Evolutionary conservation across 2,113 vertebrate species (phyloP), one percentile per base, ranked within the genome.

Genomic region (Lampris megalopsis): DNA sequence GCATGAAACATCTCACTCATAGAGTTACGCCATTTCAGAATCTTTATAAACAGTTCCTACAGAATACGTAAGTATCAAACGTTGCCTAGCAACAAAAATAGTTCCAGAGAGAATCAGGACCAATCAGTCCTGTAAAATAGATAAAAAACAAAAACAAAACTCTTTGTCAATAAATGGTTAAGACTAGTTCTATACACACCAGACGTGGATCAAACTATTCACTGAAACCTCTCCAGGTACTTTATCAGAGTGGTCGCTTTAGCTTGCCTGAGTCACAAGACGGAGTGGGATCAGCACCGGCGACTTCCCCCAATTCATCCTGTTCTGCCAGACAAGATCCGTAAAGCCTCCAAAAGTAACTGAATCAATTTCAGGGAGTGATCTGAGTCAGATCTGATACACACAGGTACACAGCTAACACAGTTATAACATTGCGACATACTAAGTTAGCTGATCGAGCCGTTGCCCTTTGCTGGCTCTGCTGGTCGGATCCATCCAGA

Each of bases 371-470:
- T 77, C 68, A 58, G 77, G 11, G 1, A 60, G 62, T 52, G 76
- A 73, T 83, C 74, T 59, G 77, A 85, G 64, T 68, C 75, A 52
- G 50, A 45, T 4, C 75, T 50, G 62, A 64, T 13, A n/a, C 56
- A 9, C 60, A 43, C 72, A 64, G 63, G 50, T 58, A 79, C 75
- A 88, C 59, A 9, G 70, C 74, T 63, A 86, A 87, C 86, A 80
- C 10, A 84, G 85, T 64, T 82, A 88, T 88, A 79, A 87, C 79
- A 87, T 68, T 62, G 74, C 36, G 48, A 78, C 82, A 73, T 40
- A 81, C 41, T 24, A 57, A 75, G 73, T 70, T 59, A 73, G 58
- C 70, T 40, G 77, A 60, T n/a, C 86, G 10, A 40, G 24, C 77
- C 62, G 40, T 8, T 41, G 67, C 79, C 74, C 65, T 63, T 47